Evolutionary conservation across 2,113 vertebrate genomes (phyloP).

Genomic region (Hemicordylus capensis): DNA sequence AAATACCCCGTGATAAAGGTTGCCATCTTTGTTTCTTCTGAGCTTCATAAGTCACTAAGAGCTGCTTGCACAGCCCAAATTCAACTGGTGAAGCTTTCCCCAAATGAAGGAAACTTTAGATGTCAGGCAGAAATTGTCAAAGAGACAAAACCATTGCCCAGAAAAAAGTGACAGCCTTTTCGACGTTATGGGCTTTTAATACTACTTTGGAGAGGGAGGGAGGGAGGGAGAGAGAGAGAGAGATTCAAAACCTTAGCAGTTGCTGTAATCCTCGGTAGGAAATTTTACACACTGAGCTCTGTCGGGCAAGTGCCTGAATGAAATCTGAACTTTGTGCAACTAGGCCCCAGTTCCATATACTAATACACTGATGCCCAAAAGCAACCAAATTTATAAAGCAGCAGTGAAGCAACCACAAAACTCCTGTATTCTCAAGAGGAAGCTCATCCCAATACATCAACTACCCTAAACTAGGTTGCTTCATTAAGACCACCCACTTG

Average conservation of each 20-base stretch:
- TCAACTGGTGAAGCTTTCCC: not conserved
- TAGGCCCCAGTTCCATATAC: not conserved
- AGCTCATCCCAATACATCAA: not conserved
- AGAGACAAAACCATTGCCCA: not conserved
- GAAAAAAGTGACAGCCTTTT: not conserved
- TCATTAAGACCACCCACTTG: not conserved
- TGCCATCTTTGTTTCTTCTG: not conserved
- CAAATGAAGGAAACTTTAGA: not conserved
- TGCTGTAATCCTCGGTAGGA: not conserved
- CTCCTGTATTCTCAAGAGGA: not conserved
- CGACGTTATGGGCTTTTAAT: not conserved
- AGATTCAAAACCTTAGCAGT: not conserved
- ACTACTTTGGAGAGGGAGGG: not conserved
- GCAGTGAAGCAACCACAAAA: not conserved
- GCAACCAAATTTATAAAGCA: not conserved
- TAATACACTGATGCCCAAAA: not conserved
- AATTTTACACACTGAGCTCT: not conserved
- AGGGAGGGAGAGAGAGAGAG: not conserved
- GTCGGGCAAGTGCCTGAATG: not conserved
- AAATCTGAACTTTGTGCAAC: not conserved
- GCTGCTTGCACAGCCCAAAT: not conserved
- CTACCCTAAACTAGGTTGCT: not conserved
- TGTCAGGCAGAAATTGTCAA: not conserved
- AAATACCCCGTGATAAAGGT: not conserved
- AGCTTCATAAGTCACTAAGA: not conserved